A percentile compares a stretch with the other conserved stretches of the same genome.
These are phyloP conservation scores for Berghia stephanieae DNA, from an alignment of 1,140 invertebrate genomes.

Conservation along the genomic window DNA sequence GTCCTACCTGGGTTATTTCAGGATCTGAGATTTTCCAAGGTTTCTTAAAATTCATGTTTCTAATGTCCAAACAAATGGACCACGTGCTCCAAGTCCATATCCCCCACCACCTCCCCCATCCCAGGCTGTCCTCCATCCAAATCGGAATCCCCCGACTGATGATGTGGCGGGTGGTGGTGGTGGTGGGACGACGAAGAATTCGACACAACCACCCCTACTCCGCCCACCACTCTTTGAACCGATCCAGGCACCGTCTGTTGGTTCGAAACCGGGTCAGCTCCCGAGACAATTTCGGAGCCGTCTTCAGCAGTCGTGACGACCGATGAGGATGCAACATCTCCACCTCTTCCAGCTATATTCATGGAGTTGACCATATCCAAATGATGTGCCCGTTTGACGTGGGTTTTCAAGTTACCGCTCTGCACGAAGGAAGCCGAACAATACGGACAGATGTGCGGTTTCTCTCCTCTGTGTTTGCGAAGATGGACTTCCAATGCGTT, in stretches of 20 bases:
- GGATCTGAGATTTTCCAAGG: constrained; percentile 31
- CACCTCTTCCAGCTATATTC: too few species aligned
- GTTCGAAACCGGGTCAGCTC: too few species aligned
- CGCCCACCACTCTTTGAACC: constrained; percentile 17
- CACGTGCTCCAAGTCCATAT: constrained; percentile 44
- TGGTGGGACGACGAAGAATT: too few species aligned
- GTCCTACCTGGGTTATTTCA: not conserved
- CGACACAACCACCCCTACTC: too few species aligned
- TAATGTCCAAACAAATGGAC: constrained; percentile 34
- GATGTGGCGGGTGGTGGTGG: too few species aligned
- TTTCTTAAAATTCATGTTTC: too few species aligned
- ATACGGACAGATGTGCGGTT: constrained; percentile 83
- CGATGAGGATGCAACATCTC: too few species aligned
- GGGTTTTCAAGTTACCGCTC: constrained; percentile 73
- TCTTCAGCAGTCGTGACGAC: too few species aligned
- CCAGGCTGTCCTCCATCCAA: constrained; percentile 13
- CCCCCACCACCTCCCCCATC: constrained; percentile 32
- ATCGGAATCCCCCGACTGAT: too few species aligned
- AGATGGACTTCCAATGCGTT: constrained; percentile 66
- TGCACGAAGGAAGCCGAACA: constrained; percentile 81
- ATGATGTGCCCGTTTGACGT: constrained; percentile 71
- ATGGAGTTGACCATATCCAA: constrained; percentile 61
- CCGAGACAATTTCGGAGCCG: too few species aligned
- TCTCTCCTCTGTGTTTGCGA: constrained; percentile 79
- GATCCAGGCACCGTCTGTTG: too few species aligned